Evolutionary conservation across 2,888 invertebrate species (phyloP).

Genomic region (Leucania comma): DNA sequence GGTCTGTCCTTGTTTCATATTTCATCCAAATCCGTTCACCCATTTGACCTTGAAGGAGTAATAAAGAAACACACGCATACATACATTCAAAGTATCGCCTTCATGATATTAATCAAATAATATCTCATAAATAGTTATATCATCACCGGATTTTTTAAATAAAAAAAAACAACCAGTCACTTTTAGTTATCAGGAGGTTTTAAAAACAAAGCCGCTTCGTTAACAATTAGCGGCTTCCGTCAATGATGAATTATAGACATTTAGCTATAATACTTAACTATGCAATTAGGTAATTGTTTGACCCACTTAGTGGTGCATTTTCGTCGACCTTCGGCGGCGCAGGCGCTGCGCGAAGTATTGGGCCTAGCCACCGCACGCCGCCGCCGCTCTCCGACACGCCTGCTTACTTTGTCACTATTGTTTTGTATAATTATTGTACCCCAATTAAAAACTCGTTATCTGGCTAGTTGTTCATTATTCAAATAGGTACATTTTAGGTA

Average conservation of each 20-base stretch:
- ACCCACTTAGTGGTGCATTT: conserved; percentile 80
- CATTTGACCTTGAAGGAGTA: not conserved
- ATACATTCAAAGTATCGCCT: not conserved
- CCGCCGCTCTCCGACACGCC: conserved; percentile 50
- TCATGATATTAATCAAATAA: no score
- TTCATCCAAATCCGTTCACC: not conserved
- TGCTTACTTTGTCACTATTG: conserved; percentile 38
- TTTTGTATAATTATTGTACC: conserved; percentile 45
- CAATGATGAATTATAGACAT: conserved; percentile 21
- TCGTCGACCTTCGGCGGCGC: conserved; percentile 76
- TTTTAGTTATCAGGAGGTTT: not conserved
- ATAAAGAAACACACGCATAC: not conserved
- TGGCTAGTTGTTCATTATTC: conserved; percentile 21
- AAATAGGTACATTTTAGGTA: not conserved
- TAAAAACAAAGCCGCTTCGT: not conserved
- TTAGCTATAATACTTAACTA: conserved; percentile 46
- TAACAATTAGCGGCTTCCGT: conserved; percentile 6
- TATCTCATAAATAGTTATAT: no score
- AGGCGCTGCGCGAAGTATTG: conserved; percentile 49
- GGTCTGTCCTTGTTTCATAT: not conserved
- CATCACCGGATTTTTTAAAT: no score
- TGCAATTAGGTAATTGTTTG: conserved; percentile 67
- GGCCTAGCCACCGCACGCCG: conserved; percentile 22
- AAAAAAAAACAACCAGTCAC: no score
- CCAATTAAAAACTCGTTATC: conserved; percentile 13